phyloP scores from a whole-genome alignment of 2,888 invertebrate species.

The Brachyopa scutellaris region DNA sequence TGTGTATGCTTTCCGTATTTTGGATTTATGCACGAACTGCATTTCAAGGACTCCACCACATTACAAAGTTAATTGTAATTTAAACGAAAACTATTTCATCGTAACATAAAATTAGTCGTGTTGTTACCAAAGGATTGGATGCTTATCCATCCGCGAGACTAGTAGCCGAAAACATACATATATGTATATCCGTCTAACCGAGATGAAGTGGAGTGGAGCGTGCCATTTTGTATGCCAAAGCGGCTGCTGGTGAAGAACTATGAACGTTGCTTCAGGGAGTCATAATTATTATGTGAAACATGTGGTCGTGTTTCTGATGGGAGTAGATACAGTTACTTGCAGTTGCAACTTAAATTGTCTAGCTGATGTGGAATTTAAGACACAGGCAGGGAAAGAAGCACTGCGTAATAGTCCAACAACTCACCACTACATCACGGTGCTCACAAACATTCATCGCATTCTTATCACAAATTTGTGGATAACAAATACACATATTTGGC shows the following conservation, averaged over 20 bases:
- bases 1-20: conserved; percentile 5
- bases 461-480: too few relatives aligned
- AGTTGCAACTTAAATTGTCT: too few relatives aligned
- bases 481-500: too few relatives aligned
- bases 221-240: not conserved
- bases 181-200: not conserved
- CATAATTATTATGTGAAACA: not conserved
- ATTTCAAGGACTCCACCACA: conserved; percentile 32
- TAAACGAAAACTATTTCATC: conserved; percentile 67
- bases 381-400: too few relatives aligned
- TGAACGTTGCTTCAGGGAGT: not conserved
- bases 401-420: too few relatives aligned
- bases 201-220: not conserved
- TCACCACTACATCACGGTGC: too few relatives aligned
- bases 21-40: conserved; percentile 40
- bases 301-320: too few relatives aligned
- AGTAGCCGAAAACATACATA: not conserved
- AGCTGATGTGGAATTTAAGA: too few relatives aligned
- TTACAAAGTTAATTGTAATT: conserved; percentile 68
- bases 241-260: not conserved
- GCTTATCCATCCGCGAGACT: not conserved
- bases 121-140: not conserved
- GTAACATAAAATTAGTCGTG: conserved; percentile 53
- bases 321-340: too few relatives aligned
- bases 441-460: too few relatives aligned